Evolutionary conservation across 2,113 vertebrate genomes (phyloP).

Genomic region (Anas platyrhynchos): DNA sequence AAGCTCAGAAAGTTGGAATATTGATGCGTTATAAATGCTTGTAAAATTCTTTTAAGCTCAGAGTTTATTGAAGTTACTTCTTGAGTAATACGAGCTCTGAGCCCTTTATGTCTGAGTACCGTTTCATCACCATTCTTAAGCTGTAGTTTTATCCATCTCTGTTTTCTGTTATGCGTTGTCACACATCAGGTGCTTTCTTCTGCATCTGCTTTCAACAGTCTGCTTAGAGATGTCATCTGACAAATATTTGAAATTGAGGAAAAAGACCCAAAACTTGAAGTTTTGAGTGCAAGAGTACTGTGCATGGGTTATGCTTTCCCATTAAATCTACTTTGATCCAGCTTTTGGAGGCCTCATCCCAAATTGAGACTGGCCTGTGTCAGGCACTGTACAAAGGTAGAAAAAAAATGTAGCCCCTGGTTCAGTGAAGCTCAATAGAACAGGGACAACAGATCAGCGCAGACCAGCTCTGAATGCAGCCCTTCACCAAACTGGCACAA

Average conservation of each 20-base stretch:
- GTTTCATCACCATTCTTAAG: not conserved
- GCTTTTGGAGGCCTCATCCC: not conserved
- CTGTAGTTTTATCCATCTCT: not conserved
- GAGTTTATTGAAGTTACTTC: not conserved
- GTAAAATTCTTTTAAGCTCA: not conserved
- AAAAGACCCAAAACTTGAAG: not conserved
- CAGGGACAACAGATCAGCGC: not conserved
- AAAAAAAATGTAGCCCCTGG: not conserved
- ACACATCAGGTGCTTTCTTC: not conserved
- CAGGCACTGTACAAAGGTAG: not conserved
- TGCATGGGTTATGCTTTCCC: not conserved
- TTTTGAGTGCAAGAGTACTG: not conserved
- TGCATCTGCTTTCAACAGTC: not conserved
- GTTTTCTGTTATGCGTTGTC: not conserved
- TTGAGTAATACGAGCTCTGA: not conserved
- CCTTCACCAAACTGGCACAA: not conserved
- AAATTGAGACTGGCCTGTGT: not conserved
- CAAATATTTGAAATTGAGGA: not conserved
- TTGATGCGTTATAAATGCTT: not conserved
- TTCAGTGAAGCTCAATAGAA: not conserved
- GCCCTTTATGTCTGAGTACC: not conserved
- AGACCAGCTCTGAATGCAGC: not conserved
- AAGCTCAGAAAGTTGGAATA: not conserved
- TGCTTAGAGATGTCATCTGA: not conserved
- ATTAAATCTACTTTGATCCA: not conserved